Conservation (phyloP, 2,888 invertebrate species). For the Panzeria rudis region DNA sequence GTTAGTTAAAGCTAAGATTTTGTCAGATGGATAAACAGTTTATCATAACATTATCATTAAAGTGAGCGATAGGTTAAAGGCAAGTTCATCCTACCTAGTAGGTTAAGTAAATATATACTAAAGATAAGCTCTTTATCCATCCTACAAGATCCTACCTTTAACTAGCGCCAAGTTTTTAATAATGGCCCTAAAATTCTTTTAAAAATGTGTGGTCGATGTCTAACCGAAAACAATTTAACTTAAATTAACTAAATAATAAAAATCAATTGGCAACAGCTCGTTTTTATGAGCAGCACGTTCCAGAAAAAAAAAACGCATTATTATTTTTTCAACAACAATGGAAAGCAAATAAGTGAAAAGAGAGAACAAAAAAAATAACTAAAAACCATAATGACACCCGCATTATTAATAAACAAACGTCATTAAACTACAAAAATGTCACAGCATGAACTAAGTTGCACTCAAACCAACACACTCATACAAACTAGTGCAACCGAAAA, state of each 20-base stretch:
- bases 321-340: constrained; percentile 34
- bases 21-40: too few relatives aligned
- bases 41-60: too few relatives aligned
- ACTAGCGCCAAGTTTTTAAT: too few relatives aligned
- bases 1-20: too few relatives aligned
- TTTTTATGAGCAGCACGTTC: constrained; percentile 69
- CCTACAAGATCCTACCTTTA: too few relatives aligned
- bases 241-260: constrained; percentile 20
- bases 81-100: too few relatives aligned
- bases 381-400: constrained; percentile 68
- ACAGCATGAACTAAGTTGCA: constrained; percentile 62
- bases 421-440: constrained; percentile 51
- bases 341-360: constrained; percentile 35
- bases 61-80: too few relatives aligned
- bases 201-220: constrained; percentile 14
- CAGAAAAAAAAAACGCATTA: constrained; percentile 40
- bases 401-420: constrained; percentile 63
- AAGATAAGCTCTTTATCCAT: too few relatives aligned
- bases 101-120: too few relatives aligned
- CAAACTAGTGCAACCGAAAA: constrained; percentile 2
- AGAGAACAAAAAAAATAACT: constrained; percentile 8
- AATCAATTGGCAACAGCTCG: constrained; percentile 26
- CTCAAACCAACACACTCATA: constrained; percentile 9
- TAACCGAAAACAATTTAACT: background rate
- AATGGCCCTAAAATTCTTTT: background rate